Conservation (phyloP, 2,888 invertebrate species). For the Drosophila stalkeri region DNA sequence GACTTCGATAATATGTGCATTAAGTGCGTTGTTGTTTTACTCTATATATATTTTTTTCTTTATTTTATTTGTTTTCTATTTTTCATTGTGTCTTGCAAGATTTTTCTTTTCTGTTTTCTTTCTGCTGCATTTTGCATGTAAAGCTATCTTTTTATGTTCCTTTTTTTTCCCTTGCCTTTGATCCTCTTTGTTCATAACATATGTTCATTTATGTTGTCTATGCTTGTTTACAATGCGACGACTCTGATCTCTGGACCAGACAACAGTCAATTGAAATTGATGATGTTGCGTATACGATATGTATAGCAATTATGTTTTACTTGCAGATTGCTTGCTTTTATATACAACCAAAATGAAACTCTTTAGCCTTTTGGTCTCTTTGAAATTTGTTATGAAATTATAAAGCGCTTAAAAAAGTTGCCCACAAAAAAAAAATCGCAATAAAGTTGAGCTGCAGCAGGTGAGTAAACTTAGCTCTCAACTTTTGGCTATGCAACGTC, state of each 20-base stretch:
- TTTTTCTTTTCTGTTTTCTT: slow-evolving; percentile 8
- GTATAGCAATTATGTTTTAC: slow-evolving; percentile 44
- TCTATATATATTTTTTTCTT: slow-evolving; percentile 13
- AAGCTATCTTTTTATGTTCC: slow-evolving; percentile 38
- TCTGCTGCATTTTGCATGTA: slow-evolving; percentile 33
- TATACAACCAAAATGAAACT: slow-evolving; percentile 9
- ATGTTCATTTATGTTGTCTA: slow-evolving; percentile 55
- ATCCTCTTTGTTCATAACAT: slow-evolving; percentile 33
- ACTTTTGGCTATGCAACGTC: slow-evolving; percentile 33
- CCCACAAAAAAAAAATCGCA: slow-evolving; percentile 12
- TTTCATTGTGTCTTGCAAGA: neutral
- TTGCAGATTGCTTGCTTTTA: neutral
- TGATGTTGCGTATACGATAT: slow-evolving; percentile 43
- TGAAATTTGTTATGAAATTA: slow-evolving; percentile 43
- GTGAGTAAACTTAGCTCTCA: slow-evolving; percentile 67
- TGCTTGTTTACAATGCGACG: slow-evolving; percentile 57
- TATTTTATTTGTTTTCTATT: slow-evolving; percentile 11
- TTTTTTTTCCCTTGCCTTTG: slow-evolving; percentile 33
- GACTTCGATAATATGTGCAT: slow-evolving; percentile 57
- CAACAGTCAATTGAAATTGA: slow-evolving; percentile 58
- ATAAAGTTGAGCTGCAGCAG: slow-evolving; percentile 56
- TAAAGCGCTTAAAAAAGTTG: slow-evolving; percentile 46
- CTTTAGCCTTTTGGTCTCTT: slow-evolving; percentile 19
- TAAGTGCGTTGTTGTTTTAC: slow-evolving; percentile 46
- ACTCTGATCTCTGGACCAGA: slow-evolving; percentile 66